Percentiles rank a stretch among this genome's conserved stretches.
These are phyloP conservation scores for Urocynchramus pylzowi DNA, from an alignment of 2,113 vertebrate genomes.

Conservation along the genomic window DNA sequence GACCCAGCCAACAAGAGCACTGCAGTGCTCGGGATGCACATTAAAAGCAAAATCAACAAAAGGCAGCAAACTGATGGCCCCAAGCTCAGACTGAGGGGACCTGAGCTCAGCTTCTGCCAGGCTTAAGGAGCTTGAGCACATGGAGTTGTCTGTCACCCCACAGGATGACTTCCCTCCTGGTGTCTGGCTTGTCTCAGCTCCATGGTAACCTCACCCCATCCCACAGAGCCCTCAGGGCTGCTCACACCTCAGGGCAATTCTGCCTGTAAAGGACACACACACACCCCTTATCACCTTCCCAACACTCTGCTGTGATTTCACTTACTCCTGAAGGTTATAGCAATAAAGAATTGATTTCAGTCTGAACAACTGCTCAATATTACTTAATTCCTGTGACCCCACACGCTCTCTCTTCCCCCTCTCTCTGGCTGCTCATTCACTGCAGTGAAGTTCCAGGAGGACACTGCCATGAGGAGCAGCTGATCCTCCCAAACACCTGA, in stretches of 20 bases:
- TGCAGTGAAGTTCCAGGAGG: background rate
- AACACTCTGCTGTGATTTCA: background rate
- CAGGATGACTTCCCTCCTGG: background rate
- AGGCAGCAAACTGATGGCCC: background rate
- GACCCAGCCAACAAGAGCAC: background rate
- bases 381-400: background rate
- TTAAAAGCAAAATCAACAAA: background rate
- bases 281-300: background rate
- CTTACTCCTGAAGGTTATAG: background rate
- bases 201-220: background rate
- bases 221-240: background rate
- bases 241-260: background rate
- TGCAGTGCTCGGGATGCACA: background rate
- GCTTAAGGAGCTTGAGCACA: background rate
- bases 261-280: background rate
- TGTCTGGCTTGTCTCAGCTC: background rate
- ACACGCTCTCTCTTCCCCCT: accelerated
- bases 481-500: background rate
- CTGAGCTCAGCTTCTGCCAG: background rate
- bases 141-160: background rate
- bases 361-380: background rate
- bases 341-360: background rate
- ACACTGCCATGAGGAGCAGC: background rate
- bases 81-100: background rate
- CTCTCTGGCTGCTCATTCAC: background rate